Base-by-base conservation (phyloP, 2,888 invertebrate genomes). In the Halocaridina rubra region DNA sequence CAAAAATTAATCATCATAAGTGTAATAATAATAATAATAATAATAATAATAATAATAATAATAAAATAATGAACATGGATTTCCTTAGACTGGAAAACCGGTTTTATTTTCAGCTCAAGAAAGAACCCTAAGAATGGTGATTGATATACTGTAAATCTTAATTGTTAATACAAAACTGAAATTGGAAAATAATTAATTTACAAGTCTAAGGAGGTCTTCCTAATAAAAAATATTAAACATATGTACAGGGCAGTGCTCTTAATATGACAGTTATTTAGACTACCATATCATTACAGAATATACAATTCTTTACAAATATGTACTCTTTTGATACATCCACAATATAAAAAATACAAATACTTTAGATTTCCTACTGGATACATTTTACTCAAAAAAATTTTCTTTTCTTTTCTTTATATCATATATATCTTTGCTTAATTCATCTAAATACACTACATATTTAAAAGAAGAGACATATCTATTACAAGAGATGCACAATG, bases 171-270 rank as follows among this genome's bases (percentile, higher is more conserved):
- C 33, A 29, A 33, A 72, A 72, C 39, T 32, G 33, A 72, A 72
- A 72, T 39, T n/a, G 19, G 59, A 24, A 13, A 59, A 53, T 22
- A 53, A 30, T 59, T 53, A 59, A 57, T 76, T 53, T 76, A 76
- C 76, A 76, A 75, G 22, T 76, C n/a, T 76, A 29, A 76, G 30
- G 57, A 76, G 59, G 30, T 8, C 30, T 57, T 76, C 13, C 29
- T 53, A 24, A 24, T 59, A 53, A 57, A 53, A 57, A 57, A 76
- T 76, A 57, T 30, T 57, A 76, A 57, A 76, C 59, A 76, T 76
- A 76, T 76, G 10, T 76, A 76, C 76, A 76, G 59, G 59, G 59
- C 59, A 76, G 59, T 76, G 76, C 76, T 76, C 76, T 59, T 30
- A 27, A 57, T n/a, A 33, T 46, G 39, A 33, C 13, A 39, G n/a